Evolutionary conservation across 2,797 vertebrate genomes (phyloP).

Genomic region (Alauda arvensis): DNA sequence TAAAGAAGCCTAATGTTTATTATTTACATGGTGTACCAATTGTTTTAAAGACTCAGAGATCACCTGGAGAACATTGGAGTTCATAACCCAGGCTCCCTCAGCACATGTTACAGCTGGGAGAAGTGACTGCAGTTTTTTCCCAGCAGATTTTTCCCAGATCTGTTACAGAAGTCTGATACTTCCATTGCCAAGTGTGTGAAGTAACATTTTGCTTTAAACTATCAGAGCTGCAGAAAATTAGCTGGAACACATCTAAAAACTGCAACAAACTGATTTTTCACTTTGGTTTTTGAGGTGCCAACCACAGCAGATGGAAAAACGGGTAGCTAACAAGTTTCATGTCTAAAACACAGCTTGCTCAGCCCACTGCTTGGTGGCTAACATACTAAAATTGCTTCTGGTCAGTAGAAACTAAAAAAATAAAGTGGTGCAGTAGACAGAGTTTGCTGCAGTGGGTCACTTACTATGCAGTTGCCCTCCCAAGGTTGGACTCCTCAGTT

Average conservation of each 20-base stretch:
- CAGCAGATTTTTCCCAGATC: constrained; percentile 8
- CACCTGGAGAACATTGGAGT: background rate
- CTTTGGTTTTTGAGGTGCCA: background rate
- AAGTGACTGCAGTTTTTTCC: background rate
- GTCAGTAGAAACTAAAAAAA: background rate
- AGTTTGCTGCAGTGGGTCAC: background rate
- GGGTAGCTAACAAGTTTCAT: background rate
- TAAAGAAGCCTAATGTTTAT: background rate
- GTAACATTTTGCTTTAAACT: background rate
- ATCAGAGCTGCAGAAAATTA: background rate
- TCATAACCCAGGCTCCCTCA: background rate
- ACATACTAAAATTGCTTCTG: background rate
- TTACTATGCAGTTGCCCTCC: background rate
- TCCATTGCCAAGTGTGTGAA: constrained; percentile 4
- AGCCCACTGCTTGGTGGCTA: background rate
- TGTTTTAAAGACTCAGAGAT: background rate
- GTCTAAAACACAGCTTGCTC: background rate
- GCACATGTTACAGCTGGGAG: background rate
- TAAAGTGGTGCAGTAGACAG: background rate
- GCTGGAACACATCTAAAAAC: background rate
- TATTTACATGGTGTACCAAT: background rate
- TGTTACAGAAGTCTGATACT: background rate
- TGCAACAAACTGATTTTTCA: constrained; percentile 34
- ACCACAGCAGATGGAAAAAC: background rate
- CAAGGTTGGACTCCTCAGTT: background rate